Evolutionary conservation across 2,888 invertebrate genomes (phyloP), one percentile per base, ranked within the genome.

Genomic region (Caenorhabditis sp.): DNA sequence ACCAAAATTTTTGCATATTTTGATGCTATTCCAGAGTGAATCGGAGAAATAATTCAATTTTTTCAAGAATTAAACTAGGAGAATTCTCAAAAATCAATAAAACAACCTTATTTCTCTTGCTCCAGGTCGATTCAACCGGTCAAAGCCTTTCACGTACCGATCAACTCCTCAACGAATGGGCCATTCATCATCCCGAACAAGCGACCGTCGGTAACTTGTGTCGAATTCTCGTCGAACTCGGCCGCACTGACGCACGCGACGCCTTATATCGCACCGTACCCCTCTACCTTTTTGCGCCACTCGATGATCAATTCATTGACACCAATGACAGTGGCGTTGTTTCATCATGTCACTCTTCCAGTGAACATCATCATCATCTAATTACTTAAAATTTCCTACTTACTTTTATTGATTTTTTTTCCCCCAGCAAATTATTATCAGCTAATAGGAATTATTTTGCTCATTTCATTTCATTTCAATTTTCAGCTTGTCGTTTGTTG

Each of bases 181-280:
- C 89, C 14, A 85, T 88, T 25, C 84, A 84, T 56, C 87, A 88
- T 54, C 86, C 89, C 1, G 85, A 85, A 63, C 72, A 74, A 49
- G 88, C 89, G 59, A 89, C 89, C 0, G 88, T 91, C 43, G 91
- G 91, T 57, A 89, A 89, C 59, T 88, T 92, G 63, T 90, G 92
- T 61, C 84, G 88, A 53, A 91, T 90, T 83, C 89, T 92, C 81
- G 88, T 89, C 75, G 91, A 91, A 78, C 89, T 92, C 81, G 91
- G 91, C 61, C 89, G 92, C 52, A 89, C 90, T 21, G 80, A 80
- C 52, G 92, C 91, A 0, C 90, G 91, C 1, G 91, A 91, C 71
- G 89, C 91, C n/a, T 88, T 92, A 20, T 89, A 91, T 73, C 89
- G 90, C 53, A 90, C 90, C 20, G 90, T 90, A 38, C 91, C 91